A percentile compares a stretch with the other conserved stretches of the same genome.
phyloP scores from a whole-genome alignment of 1,140 invertebrate genomes.

The Arctopsyche grandis region DNA sequence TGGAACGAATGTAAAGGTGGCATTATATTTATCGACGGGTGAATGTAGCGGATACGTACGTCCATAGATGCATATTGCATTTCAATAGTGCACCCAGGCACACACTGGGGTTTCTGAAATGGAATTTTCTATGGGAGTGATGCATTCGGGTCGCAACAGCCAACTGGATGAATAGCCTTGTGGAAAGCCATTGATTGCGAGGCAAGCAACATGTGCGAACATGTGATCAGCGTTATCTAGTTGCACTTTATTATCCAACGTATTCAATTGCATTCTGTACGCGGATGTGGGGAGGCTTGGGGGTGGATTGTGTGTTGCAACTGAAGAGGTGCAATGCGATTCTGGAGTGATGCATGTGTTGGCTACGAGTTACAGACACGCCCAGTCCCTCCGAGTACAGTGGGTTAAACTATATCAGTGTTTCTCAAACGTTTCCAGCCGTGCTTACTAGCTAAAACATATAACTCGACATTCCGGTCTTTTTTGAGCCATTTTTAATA shows the following conservation, averaged over 20 bases:
- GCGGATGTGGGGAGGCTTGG: not conserved
- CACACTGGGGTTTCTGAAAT: not conserved
- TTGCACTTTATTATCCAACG: slow-evolving; percentile 4
- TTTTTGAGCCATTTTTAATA: no score
- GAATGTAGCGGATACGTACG: no score
- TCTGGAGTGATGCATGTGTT: no score
- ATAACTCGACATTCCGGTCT: no score
- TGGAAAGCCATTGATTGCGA: slow-evolving; percentile 19
- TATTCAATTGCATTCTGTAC: not conserved
- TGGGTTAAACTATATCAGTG: no score
- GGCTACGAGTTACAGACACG: no score
- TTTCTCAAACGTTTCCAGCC: no score
- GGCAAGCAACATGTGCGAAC: slow-evolving; percentile 11
- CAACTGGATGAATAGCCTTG: not conserved
- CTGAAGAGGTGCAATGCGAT: not conserved
- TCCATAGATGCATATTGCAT: not conserved
- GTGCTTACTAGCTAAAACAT: no score
- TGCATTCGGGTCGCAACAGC: slow-evolving; percentile 7
- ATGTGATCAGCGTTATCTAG: not conserved
- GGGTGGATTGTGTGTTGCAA: not conserved
- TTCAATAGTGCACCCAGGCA: not conserved
- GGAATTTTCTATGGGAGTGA: slow-evolving; percentile 9
- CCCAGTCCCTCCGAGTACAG: no score
- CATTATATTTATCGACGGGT: no score
- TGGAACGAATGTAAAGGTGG: no score